Percentiles rank a stretch among this genome's conserved stretches.
phyloP scores from a whole-genome alignment of 2,888 invertebrate genomes.

The Atrina japonica region DNA sequence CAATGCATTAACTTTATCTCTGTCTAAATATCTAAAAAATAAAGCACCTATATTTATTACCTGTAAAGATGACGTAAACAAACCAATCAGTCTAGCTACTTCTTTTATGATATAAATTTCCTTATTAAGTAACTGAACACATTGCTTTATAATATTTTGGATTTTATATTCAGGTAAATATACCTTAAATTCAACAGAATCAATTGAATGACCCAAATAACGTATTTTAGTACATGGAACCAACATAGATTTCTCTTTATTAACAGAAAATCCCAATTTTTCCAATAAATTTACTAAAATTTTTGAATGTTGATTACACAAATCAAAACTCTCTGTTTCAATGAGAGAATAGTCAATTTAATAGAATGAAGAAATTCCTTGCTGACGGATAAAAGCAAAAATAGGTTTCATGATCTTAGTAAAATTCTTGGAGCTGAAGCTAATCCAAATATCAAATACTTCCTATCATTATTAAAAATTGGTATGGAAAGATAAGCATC shows the following conservation, averaged over 20 bases:
- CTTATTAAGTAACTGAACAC: background rate
- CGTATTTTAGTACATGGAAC: constrained; percentile 16
- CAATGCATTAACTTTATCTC: background rate
- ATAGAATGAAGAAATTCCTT: constrained; percentile 35
- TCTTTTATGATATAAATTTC: background rate
- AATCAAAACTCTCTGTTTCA: constrained; percentile 7
- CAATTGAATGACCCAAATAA: constrained; percentile 32
- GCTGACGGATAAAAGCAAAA: constrained; percentile 28
- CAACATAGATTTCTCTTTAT: constrained; percentile 34
- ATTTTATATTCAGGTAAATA: constrained; percentile 25
- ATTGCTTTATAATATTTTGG: constrained; percentile 7
- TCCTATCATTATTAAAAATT: constrained; percentile 24
- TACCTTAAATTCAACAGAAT: constrained; percentile 33
- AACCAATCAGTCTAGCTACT: constrained; percentile 10
- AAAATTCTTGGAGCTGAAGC: constrained; percentile 38
- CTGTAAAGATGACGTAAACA: constrained; percentile 11
- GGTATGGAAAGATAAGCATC: constrained; percentile 42
- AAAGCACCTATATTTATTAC: constrained; percentile 1
- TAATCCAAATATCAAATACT: constrained; percentile 37
- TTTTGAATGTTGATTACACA: constrained; percentile 20
- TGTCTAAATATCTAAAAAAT: constrained; percentile 15
- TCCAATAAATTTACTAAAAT: constrained; percentile 5
- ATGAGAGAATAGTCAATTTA: constrained; percentile 39
- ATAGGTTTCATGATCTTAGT: constrained; percentile 43
- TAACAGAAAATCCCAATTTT: constrained; percentile 28